Evolutionary conservation across 2,888 invertebrate species (phyloP), one percentile per base, ranked within the genome.

Genomic region (Drosophila tanythrix): DNA sequence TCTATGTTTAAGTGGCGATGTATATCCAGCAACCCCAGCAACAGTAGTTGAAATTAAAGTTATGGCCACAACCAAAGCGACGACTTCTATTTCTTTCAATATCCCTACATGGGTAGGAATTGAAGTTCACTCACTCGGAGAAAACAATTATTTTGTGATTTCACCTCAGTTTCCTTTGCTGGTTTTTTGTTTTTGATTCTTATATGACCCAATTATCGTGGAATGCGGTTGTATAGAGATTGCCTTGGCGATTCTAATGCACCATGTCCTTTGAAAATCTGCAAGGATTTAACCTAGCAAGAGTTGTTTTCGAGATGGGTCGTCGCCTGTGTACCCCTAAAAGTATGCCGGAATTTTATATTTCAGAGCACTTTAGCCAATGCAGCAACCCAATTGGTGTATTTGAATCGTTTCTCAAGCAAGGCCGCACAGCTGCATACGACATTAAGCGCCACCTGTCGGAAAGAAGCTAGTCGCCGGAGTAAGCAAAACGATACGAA

Each of bases 31-130:
- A 72, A 82, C 36, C 55, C 66, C 70, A 57, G 66, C 61, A 60
- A 63, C 35, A 52, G 59, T 80, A 84, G 89, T 89, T 84, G 83
- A 88, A 84, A 84, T 84, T 84, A 84, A 87, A 84, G 71, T 79
- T 74, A 65, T 74, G 82, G 80, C 86, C 76, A 61, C 76, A 70
- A 88, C 79, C 78, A 79, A 82, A 67, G 73, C 62, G 8, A 59
- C 43, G n/a, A 60, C 35, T 21, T 4, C 27, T 71, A 25, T 53
- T 55, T 27, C 21, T 40, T 51, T 27, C 13, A 55, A 36, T 3
- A 15, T 21, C 11, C 11, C 11, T 7, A 11, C 21, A 43, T 11
- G 4, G 11, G 5, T 43, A 3, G 11, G 5, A 11, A 11, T 50
- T 29, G 18, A 50, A 18, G 2, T 27, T 27, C 10, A 15, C 25